These are phyloP conservation scores for Idris sp. DNA, from an alignment of 1,140 invertebrate genomes.

Conservation along the genomic window DNA sequence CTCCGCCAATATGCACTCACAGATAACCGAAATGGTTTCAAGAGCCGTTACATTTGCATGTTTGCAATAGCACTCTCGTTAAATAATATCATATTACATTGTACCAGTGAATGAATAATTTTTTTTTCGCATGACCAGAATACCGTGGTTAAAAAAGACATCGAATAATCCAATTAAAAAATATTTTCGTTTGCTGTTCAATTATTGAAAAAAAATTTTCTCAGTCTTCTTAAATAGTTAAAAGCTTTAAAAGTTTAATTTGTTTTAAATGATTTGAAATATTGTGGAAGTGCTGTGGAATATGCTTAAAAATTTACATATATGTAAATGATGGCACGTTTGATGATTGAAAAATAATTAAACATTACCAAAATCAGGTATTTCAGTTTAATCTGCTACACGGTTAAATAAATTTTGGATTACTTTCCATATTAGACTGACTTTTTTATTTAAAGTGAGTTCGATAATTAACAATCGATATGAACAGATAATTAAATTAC, in stretches of 20 bases:
- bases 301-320: constrained; percentile 45
- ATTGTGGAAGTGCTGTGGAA: constrained; percentile 28
- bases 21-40: constrained; percentile 44
- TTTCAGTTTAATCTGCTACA: too few species aligned
- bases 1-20: constrained; percentile 54
- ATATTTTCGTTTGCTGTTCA: constrained; percentile 1
- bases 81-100: constrained; percentile 45
- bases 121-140: background rate
- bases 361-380: constrained; percentile 8
- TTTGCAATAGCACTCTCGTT: constrained; percentile 34
- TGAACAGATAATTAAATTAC: too few species aligned
- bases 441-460: too few species aligned
- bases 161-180: too few species aligned
- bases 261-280: too few species aligned
- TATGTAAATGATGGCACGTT: constrained; percentile 22
- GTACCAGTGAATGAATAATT: constrained; percentile 34
- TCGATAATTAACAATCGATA: too few species aligned
- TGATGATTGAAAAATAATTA: constrained; percentile 33
- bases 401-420: too few species aligned
- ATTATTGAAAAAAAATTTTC: too few species aligned
- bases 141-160: background rate
- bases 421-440: too few species aligned
- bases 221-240: too few species aligned
- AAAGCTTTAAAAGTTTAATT: too few species aligned
- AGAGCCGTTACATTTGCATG: constrained; percentile 32